Conservation (phyloP, 2,797 vertebrate species). For the Anabacerthia variegaticeps region DNA sequence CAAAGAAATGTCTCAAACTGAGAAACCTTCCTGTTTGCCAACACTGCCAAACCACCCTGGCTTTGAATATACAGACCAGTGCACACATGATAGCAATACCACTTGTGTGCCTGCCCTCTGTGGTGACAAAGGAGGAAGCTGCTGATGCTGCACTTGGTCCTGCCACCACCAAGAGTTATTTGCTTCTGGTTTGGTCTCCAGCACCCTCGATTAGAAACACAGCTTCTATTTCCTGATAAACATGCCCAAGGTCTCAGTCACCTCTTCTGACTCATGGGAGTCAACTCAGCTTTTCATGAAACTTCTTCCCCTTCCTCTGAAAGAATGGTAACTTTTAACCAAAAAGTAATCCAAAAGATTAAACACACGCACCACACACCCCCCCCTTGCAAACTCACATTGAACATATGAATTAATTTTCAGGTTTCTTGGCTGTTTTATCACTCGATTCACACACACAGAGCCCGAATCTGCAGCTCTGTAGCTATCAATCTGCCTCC, state of each 20-base stretch:
- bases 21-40: not conserved
- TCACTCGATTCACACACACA: not conserved
- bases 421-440: conserved; percentile 13
- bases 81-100: rapidly evolving
- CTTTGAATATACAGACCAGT: not conserved
- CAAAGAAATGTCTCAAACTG: not conserved
- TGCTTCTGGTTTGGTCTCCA: not conserved
- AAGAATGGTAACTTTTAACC: not conserved
- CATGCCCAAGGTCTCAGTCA: not conserved
- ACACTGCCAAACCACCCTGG: not conserved
- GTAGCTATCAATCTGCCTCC: not conserved
- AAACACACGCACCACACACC: not conserved
- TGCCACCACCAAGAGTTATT: not conserved
- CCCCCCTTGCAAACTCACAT: not conserved
- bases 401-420: not conserved
- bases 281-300: not conserved
- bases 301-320: not conserved
- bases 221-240: not conserved
- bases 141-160: not conserved
- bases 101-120: not conserved
- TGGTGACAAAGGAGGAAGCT: not conserved
- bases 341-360: not conserved
- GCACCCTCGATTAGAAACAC: not conserved
- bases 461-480: not conserved
- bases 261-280: not conserved